Evolutionary conservation across 2,113 vertebrate species (phyloP), one percentile per base, ranked within the genome.

Genomic region (Bujurquina vittata): DNA sequence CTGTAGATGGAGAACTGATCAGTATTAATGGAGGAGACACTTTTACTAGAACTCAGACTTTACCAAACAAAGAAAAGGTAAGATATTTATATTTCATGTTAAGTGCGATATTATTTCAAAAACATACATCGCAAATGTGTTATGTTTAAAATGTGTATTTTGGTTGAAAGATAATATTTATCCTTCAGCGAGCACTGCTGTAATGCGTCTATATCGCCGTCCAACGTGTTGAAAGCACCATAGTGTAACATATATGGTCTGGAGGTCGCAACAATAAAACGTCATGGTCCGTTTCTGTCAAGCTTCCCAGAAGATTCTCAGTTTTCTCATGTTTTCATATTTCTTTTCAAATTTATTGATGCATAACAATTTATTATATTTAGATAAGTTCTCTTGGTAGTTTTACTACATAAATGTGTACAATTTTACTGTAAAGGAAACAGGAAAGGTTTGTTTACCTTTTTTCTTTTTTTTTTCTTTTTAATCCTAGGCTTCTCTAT

Each of bases 161-260:
- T 33, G 65, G 77, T 62, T 56, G 57, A 54, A 81, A 81, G 65
- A 81, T 67, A 81, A 77, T 52, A 86, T 22, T n/a, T 20, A 52
- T 77, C 63, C 79, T 7, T 1, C 26, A 17, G 77, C 52, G 7
- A 23, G 35, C 61, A 46, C 2, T 65, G 23, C 8, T 43, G 4
- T 9, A 6, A 20, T 20, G 0, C 5, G 4, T 20, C 15, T 37
- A 2, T 54, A 23, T 31, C 74, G n/a, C 43, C 88, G 55, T 88
- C 81, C 83, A 60, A 84, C 81, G 81, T 89, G 59, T 84, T 89
- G 85, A 86, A 87, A 3, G 37, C 6, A 23, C 23, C 40, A 12
- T 23, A 23, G 12, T 5, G 35, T 63, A 63, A 1, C n/a, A 22
- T 11, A 8, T 63, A n/a, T 63, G 33, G 12, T 63, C 33, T 14